Conservation (phyloP, 2,888 invertebrate genomes). For the Athalia cordata region DNA sequence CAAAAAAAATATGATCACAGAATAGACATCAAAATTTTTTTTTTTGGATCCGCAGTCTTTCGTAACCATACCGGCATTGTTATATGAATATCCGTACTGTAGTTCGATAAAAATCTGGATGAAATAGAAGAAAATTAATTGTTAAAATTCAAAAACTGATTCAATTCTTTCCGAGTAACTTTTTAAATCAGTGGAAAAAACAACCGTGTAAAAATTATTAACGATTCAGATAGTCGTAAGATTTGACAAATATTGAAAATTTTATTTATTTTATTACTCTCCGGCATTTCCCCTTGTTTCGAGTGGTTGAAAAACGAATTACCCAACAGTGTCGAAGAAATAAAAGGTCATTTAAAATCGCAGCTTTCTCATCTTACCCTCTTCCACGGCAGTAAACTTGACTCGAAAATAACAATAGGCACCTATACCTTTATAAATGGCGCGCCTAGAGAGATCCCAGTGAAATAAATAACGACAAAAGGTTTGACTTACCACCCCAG, state of each 20-base stretch:
- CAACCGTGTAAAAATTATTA: no score
- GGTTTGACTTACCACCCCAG: slow-evolving; percentile 41
- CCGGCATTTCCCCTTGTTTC: not conserved
- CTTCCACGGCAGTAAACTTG: slow-evolving; percentile 36
- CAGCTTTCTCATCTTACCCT: slow-evolving; percentile 7
- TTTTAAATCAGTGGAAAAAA: not conserved
- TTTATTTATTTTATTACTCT: not conserved
- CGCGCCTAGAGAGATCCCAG: slow-evolving; percentile 18
- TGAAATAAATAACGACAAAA: slow-evolving; percentile 44
- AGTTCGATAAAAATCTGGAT: no score
- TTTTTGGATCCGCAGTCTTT: no score
- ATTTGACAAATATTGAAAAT: not conserved
- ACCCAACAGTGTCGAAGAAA: slow-evolving; percentile 18
- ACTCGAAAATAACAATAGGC: slow-evolving; percentile 43
- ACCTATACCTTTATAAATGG: slow-evolving; percentile 22
- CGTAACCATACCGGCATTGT: no score
- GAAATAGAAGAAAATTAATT: no score
- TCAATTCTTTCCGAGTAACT: no score
- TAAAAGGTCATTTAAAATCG: slow-evolving; percentile 11
- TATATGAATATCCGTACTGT: no score
- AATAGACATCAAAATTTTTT: no score
- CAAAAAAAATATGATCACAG: not conserved
- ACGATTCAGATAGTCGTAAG: not conserved
- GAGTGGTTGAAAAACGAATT: slow-evolving; percentile 1
- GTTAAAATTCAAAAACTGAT: no score